Conservation (phyloP, 2,113 vertebrate genomes). For the Tiliqua scincoides region DNA sequence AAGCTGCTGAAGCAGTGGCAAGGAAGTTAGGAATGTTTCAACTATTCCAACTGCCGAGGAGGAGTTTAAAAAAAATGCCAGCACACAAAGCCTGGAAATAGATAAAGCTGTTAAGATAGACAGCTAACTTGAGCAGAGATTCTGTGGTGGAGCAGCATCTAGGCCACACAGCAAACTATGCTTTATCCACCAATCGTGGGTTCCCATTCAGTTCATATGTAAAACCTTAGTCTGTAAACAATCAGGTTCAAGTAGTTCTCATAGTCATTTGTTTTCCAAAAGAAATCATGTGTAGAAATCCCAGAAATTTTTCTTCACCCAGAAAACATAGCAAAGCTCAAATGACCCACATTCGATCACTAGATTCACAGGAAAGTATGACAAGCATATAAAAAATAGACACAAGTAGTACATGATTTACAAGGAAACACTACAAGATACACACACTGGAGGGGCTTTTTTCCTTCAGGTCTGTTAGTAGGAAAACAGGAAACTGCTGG, state of each 20-base stretch:
- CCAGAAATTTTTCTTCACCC: not conserved
- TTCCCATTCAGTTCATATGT: not conserved
- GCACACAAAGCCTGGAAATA: not conserved
- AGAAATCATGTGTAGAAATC: not conserved
- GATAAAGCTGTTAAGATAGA: not conserved
- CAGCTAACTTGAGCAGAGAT: not conserved
- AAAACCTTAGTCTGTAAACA: not conserved
- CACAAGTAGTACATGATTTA: not conserved
- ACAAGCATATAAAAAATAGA: not conserved
- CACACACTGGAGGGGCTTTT: not conserved
- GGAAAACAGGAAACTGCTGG: too few relatives aligned
- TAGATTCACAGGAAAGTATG: not conserved
- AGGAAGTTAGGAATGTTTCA: not conserved
- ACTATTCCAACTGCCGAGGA: not conserved
- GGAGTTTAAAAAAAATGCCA: not conserved
- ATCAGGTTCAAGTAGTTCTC: not conserved
- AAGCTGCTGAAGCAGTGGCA: too few relatives aligned
- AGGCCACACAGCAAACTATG: not conserved
- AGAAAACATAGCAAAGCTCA: not conserved
- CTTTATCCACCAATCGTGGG: not conserved
- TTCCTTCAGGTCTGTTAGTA: not conserved
- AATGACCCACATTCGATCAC: not conserved
- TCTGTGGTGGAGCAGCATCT: not conserved
- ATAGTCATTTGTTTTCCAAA: not conserved
- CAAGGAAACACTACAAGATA: not conserved